Conservation (phyloP, 2,113 vertebrate genomes). For the Oncorhynchus keta region DNA sequence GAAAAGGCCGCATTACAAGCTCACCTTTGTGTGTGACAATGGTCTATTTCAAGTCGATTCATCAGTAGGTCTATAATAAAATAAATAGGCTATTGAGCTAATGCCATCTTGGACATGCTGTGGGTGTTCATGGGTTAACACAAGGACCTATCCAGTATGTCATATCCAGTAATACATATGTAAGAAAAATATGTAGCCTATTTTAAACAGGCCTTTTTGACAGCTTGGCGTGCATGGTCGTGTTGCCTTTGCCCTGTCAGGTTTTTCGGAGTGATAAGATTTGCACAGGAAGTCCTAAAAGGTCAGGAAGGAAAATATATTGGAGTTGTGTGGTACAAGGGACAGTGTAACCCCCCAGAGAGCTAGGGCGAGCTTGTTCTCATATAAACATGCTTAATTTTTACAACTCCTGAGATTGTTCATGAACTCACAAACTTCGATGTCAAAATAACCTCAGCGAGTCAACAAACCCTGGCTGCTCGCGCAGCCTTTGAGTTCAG, state of each 20-base stretch:
- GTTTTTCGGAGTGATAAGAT: slow-evolving; percentile 52
- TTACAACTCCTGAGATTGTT: slow-evolving; percentile 3
- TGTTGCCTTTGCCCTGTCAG: slow-evolving; percentile 20
- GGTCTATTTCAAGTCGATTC: neutral
- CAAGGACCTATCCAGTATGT: neutral
- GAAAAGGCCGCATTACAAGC: neutral
- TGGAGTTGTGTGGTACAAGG: slow-evolving; percentile 23
- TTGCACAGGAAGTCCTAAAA: slow-evolving; percentile 43
- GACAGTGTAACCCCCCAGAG: slow-evolving; percentile 15
- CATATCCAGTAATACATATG: neutral
- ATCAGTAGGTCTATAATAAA: neutral
- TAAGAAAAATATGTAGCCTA: neutral
- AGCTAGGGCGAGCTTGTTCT: slow-evolving; percentile 1
- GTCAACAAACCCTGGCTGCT: neutral
- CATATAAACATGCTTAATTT: neutral
- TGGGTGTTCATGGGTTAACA: neutral
- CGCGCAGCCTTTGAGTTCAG: neutral
- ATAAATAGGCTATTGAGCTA: neutral
- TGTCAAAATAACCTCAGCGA: neutral
- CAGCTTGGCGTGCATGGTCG: neutral
- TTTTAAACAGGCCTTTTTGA: neutral
- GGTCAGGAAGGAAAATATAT: slow-evolving; percentile 47
- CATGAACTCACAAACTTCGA: neutral
- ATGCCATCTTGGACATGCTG: neutral
- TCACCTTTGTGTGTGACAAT: neutral